Evolutionary conservation across 1,140 invertebrate species (phyloP).

Genomic region (Nomia melanderi): DNA sequence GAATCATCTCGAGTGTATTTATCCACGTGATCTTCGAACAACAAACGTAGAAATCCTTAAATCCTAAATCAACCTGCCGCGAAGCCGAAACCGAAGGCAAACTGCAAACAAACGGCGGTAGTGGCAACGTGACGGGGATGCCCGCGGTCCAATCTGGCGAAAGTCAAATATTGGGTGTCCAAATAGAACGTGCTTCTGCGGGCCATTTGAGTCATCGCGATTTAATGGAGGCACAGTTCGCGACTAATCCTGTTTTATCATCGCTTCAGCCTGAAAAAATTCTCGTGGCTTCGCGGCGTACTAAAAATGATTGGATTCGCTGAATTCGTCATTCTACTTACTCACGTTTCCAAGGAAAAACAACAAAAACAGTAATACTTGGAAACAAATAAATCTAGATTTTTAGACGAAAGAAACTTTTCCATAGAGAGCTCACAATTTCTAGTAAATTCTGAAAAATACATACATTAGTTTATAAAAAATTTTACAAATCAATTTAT

Average conservation of each 20-base stretch:
- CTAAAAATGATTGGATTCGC: neutral
- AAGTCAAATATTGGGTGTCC: conserved; percentile 78
- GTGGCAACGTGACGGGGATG: conserved; percentile 44
- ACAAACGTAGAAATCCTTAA: conserved; percentile 77
- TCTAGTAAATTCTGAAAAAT: too few relatives aligned
- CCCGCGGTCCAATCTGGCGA: conserved; percentile 67
- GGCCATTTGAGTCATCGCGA: conserved; percentile 58
- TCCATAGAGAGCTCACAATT: too few relatives aligned
- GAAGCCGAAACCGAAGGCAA: conserved; percentile 64
- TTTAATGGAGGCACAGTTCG: conserved; percentile 41
- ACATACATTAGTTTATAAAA: too few relatives aligned
- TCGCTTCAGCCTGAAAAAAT: neutral
- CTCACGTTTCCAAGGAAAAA: neutral
- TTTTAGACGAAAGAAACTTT: too few relatives aligned
- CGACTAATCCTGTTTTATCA: conserved; percentile 22
- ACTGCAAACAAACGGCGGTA: conserved; percentile 73
- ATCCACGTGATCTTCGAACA: conserved; percentile 75
- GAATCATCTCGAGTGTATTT: conserved; percentile 75
- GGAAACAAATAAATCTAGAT: too few relatives aligned
- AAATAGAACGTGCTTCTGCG: conserved; percentile 68
- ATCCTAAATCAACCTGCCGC: conserved; percentile 79
- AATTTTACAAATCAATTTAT: too few relatives aligned
- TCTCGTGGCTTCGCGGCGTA: neutral
- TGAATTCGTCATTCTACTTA: neutral
- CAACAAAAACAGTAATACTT: too few relatives aligned